Evolutionary conservation across 2,113 vertebrate genomes (phyloP).

Genomic region (Aspidoscelis tigris): DNA sequence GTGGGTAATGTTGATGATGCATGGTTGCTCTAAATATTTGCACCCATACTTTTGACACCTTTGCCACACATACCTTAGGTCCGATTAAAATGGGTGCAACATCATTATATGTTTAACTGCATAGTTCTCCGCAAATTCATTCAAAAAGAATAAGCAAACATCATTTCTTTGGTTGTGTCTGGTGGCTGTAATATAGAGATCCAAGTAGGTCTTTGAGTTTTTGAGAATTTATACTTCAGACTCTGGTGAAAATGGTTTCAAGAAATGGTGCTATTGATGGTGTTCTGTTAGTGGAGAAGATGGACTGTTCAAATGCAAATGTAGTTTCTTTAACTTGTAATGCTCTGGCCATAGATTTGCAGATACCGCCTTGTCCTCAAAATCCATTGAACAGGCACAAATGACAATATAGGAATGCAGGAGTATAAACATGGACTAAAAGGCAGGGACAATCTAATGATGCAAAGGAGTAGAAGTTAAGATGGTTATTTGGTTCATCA

Average conservation of each 20-base stretch:
- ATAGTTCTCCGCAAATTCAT: neutral
- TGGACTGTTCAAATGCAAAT: too few species aligned
- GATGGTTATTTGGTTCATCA: too few species aligned
- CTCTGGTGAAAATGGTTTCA: neutral
- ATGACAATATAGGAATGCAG: too few species aligned
- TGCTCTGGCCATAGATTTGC: too few species aligned
- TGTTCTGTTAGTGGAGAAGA: too few species aligned
- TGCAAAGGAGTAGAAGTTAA: too few species aligned
- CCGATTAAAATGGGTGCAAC: neutral
- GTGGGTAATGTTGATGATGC: too few species aligned
- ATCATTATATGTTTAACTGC: neutral
- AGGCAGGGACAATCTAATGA: too few species aligned
- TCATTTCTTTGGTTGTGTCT: neutral
- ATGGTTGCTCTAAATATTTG: neutral
- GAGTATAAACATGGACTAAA: too few species aligned
- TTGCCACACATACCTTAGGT: neutral
- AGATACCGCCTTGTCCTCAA: too few species aligned
- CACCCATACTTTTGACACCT: too few species aligned
- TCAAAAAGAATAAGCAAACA: neutral
- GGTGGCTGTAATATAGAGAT: neutral
- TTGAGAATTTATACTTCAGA: neutral
- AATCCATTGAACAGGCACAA: too few species aligned
- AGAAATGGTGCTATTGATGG: neutral
- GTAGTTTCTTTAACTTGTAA: neutral
- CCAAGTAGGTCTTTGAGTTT: neutral